Evolutionary conservation across 2,113 vertebrate genomes (phyloP).

Genomic region (Rissa tridactyla): DNA sequence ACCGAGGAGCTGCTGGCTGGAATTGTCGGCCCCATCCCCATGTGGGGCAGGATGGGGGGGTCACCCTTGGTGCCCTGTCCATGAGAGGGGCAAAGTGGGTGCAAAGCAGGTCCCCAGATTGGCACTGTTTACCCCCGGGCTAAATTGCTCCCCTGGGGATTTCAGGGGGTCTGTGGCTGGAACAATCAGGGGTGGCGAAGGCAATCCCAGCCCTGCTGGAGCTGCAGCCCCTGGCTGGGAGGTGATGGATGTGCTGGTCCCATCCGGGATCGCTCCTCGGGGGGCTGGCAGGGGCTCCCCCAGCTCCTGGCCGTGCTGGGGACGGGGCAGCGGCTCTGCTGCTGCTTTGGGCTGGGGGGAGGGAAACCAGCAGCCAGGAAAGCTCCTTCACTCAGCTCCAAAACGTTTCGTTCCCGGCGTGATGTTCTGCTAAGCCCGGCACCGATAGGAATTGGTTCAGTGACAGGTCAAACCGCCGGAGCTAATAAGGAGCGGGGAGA

Average conservation of each 20-base stretch:
- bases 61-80: background rate
- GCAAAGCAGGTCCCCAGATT: rapidly evolving
- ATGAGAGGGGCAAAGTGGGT: background rate
- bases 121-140: background rate
- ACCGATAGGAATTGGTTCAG: background rate
- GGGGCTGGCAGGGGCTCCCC: background rate
- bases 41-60: background rate
- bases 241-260: background rate
- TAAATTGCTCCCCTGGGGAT: background rate
- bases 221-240: background rate
- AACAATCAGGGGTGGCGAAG: background rate
- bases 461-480: background rate
- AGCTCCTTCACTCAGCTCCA: background rate
- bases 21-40: too few relatives aligned
- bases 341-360: background rate
- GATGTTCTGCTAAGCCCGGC: background rate
- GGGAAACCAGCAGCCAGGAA: background rate
- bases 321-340: rapidly evolving
- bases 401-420: background rate
- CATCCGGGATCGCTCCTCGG: rapidly evolving
- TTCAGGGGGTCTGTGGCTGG: background rate
- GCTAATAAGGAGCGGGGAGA: background rate
- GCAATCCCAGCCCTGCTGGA: background rate
- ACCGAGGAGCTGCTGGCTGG: background rate
- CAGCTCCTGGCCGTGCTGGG: rapidly evolving